phyloP scores from a whole-genome alignment of 2,888 invertebrate species.

The Drosophila greeni region DNA sequence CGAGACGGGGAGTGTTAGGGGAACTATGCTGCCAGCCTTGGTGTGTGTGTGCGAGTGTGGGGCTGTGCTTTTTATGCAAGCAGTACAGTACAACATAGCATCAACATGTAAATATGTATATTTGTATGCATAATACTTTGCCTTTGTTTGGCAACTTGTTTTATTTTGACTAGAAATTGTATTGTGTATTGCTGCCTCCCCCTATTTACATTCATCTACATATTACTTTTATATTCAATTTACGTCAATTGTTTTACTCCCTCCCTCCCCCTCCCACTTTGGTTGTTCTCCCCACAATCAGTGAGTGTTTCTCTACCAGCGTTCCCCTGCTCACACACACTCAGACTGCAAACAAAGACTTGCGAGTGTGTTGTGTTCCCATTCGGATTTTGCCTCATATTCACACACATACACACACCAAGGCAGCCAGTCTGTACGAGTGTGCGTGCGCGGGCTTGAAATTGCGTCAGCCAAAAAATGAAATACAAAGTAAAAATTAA shows the following conservation, averaged over 20 bases:
- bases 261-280: conserved; percentile 1
- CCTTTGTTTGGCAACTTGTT: conserved; percentile 30
- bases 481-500: conserved; percentile 26
- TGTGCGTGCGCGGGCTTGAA: conserved; percentile 50
- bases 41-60: conserved; percentile 27
- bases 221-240: conserved; percentile 33
- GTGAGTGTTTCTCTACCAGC: conserved; percentile 29
- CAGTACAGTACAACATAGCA: conserved; percentile 41
- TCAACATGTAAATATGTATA: conserved; percentile 1
- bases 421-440: conserved; percentile 5
- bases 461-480: conserved; percentile 75
- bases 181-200: conserved; percentile 10
- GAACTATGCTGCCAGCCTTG: conserved; percentile 44
- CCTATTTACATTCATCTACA: conserved; percentile 6
- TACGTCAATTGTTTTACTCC: conserved; percentile 36
- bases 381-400: conserved; percentile 60
- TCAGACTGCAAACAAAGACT: conserved; percentile 59
- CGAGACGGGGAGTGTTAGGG: conserved; percentile 36
- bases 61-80: conserved; percentile 39
- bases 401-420: conserved; percentile 51
- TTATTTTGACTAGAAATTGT: conserved; percentile 5
- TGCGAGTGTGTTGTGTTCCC: conserved; percentile 62
- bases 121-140: neutral
- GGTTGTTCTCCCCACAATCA: conserved; percentile 36
- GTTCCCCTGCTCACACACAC: conserved; percentile 28